A percentile compares a stretch with the other conserved stretches of the same genome.
phyloP scores from a whole-genome alignment of 2,797 vertebrate species.

The Lagocephalus sceleratus region DNA sequence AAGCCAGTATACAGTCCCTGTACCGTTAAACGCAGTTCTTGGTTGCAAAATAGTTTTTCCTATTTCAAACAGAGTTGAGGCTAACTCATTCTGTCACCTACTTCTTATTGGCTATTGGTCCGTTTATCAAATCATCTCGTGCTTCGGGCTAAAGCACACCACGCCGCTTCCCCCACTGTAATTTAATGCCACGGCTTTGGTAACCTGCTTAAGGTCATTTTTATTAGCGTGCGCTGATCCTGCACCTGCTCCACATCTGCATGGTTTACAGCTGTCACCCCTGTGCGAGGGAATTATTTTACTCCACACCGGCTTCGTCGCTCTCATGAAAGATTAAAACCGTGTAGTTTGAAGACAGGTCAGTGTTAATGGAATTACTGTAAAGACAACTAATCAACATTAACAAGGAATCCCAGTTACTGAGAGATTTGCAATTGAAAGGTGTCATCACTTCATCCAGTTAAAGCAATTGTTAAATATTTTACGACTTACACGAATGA shows the following conservation, averaged over 20 bases:
- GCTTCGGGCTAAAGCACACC: constrained; percentile 3
- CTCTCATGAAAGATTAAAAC: too few relatives aligned
- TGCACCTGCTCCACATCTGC: constrained; percentile 8
- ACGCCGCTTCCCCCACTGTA: constrained; percentile 6
- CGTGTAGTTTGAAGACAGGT: too few relatives aligned
- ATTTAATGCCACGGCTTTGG: constrained; percentile 10
- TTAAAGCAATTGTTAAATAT: too few relatives aligned
- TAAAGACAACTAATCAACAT: too few relatives aligned
- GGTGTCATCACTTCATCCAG: too few relatives aligned
- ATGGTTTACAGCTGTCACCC: neutral
- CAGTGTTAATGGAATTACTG: too few relatives aligned
- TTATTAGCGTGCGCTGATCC: constrained; percentile 19
- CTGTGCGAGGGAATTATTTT: neutral
- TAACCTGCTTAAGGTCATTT: constrained; percentile 3
- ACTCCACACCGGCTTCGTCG: too few relatives aligned
- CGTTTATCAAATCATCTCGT: constrained; percentile 2
- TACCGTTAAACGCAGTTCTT: too few relatives aligned
- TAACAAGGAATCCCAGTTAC: too few relatives aligned
- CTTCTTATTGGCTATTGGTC: neutral
- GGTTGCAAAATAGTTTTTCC: too few relatives aligned
- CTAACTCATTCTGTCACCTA: neutral
- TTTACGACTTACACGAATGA: neutral
- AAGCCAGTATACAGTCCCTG: too few relatives aligned
- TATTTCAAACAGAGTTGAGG: neutral
- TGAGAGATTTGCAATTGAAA: too few relatives aligned